Base-by-base conservation (phyloP, 2,113 vertebrate genomes). In the Stictonetta naevosa region DNA sequence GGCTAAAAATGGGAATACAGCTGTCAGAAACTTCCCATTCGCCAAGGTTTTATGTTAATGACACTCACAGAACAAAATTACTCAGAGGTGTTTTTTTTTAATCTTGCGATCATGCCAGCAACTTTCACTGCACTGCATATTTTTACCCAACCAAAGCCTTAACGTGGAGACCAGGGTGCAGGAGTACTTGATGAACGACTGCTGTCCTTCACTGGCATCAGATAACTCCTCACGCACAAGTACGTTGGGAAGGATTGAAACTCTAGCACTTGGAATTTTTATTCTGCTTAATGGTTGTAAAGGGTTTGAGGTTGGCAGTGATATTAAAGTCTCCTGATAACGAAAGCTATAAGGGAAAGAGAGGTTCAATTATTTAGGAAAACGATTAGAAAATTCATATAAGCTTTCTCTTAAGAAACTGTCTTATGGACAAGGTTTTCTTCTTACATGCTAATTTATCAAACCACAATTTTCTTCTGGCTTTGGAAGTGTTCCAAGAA, bases 151-250 rank as follows among this genome's bases (percentile, higher is more conserved):
- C 36, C 36, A 23, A 34, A 44, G 48, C 34, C 31, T 56, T 14
- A 28, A 3, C 13, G 0, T 7, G 46, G 50, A 36, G 40, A 71
- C 38, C 28, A 50, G 31, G 3, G 17, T 40, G 1, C 13, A 1
- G 6, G 25, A 66, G 33, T 13, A 13, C 11, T 16, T 31, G 15
- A 42, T 53, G 46, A 14, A 4, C 17, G 22, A 3, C 2, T n/a
- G 46, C 20, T 33, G 13, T 44, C 58, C 33, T 46, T n/a, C 58
- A 25, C 4, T 29, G 18, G 29, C 19, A 29, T 10, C 4, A 3
- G 40, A 77, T 52, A 86, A 34, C 33, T 77, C 25, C 2, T 9
- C 50, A 33, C 6, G 14, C 25, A 40, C 13, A 22, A 26, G 10
- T 19, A 55, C 14, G 2, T 1, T 11, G 36, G 13, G 38, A 56